Conservation (phyloP, 2,113 vertebrate genomes). For the Bostrychus sinensis region DNA sequence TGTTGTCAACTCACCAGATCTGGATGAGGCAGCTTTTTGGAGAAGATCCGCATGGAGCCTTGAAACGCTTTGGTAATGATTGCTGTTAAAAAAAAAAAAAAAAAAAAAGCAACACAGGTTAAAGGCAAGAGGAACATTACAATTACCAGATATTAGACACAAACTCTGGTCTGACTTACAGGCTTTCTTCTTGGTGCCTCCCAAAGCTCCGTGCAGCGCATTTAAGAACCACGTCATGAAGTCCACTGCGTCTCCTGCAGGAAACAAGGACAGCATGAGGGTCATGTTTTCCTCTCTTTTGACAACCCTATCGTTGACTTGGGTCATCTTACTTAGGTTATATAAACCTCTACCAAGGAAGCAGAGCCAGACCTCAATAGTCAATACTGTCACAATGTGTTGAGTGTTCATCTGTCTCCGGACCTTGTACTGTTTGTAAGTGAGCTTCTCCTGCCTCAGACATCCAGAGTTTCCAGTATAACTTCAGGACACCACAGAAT, state of each 20-base stretch:
- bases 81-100: slow-evolving; percentile 72
- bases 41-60: slow-evolving; percentile 97
- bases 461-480: too few species aligned
- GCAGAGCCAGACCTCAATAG: too few species aligned
- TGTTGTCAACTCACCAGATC: slow-evolving; percentile 84
- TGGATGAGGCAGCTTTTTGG: slow-evolving; percentile 95
- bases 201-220: slow-evolving; percentile 90
- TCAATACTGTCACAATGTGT: too few species aligned
- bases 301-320: too few species aligned
- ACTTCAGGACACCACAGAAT: too few species aligned
- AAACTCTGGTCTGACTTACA: slow-evolving; percentile 77
- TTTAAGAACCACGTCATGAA: slow-evolving; percentile 98
- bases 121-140: background rate
- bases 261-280: slow-evolving; percentile 18
- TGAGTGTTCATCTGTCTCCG: too few species aligned
- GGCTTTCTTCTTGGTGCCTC: slow-evolving; percentile 93
- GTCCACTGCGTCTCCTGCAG: slow-evolving; percentile 92
- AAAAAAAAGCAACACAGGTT: background rate
- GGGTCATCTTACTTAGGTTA: too few species aligned
- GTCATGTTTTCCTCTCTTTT: too few species aligned
- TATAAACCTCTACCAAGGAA: too few species aligned
- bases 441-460: too few species aligned
- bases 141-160: too few species aligned
- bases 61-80: slow-evolving; percentile 95
- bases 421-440: too few species aligned